Base-by-base conservation (phyloP, 30 jellyfish, hydroid and myxozoan genomes). In the Mastigias papua region DNA sequence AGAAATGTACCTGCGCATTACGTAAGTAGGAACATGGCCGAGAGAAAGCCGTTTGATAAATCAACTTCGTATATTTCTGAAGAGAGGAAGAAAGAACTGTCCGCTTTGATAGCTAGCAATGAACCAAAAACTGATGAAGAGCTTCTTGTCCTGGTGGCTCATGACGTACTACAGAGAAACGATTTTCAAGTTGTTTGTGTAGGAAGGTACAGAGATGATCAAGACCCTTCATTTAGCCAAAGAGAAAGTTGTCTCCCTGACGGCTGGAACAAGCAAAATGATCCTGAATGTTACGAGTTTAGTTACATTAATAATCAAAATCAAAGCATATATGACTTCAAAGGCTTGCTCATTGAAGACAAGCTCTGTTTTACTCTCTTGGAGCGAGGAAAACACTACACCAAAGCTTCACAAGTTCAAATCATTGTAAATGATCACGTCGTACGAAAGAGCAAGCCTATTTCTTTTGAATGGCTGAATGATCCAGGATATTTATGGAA, bases 241-340 rank as follows among this genome's bases (percentile, higher is more conserved):
- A 70, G 62, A 46, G 88, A 88, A 31, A 9, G n/a, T 54, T 49
- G 32, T 57, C 31, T 85, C 67, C 94, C 94, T n/a, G 82, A 42
- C 2, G 66, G 81, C 69, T 85, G 94, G 94, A 85, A 85, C 66
- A 50, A 27, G 9, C 94, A 85, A 34, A 37, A 0, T 28, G 94
- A 73, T 30, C 88, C 94, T n/a, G 94, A 73, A n/a, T 85, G 94
- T 73, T 85, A 54, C 48, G 88, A 85, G 48, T 73, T 85, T 42
- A 60, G 81, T 2, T 85, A 85, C 82, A 22, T 21, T 31, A 34
- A 85, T 27, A 62, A 66, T 19, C 61, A 73, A 2, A 57, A 34
- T 25, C 61, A 64, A 57, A 3, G 25, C 0, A 30, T 73, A 25
- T 72, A 54, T 64, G 73, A 25, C 28, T 21, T 85, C 16, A 35